A percentile compares a stretch with the other conserved stretches of the same genome.
phyloP scores from a whole-genome alignment of 1,140 invertebrate genomes.

The Panagrolaimus sp. region DNA sequence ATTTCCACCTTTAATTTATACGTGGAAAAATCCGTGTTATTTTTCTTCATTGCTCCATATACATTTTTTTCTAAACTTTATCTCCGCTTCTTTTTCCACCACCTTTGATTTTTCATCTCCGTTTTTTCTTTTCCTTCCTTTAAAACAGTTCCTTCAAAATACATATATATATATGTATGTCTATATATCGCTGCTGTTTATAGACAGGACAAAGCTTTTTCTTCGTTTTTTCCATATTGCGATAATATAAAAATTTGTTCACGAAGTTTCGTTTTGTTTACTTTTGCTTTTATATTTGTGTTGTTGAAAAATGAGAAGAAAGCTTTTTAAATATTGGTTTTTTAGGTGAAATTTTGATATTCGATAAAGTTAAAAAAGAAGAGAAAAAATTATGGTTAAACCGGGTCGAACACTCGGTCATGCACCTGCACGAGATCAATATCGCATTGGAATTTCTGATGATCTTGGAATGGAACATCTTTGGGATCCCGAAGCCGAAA shows the following conservation, averaged over 20 bases:
- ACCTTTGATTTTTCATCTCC: too few species aligned
- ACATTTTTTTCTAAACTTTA: too few species aligned
- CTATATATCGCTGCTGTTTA: neutral
- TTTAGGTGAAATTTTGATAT: neutral
- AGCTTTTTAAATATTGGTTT: neutral
- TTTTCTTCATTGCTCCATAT: too few species aligned
- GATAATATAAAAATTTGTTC: neutral
- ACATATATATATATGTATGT: too few species aligned
- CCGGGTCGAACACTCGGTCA: constrained; percentile 2
- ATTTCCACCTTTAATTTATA: too few species aligned
- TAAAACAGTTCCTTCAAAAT: too few species aligned
- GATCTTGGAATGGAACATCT: constrained; percentile 41
- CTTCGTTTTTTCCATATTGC: neutral
- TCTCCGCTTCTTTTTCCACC: too few species aligned
- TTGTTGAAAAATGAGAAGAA: neutral
- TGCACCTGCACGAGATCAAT: constrained; percentile 19
- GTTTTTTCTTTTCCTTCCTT: too few species aligned
- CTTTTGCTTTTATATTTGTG: neutral
- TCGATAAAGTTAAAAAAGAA: neutral
- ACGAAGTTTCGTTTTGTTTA: neutral
- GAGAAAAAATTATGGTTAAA: constrained; percentile 21
- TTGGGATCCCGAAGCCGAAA: constrained; percentile 50
- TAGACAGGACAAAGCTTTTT: neutral
- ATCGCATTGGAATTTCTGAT: constrained; percentile 41
- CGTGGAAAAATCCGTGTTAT: too few species aligned